A percentile compares a stretch with the other conserved stretches of the same genome.
Evolutionary conservation across 2,888 invertebrate genomes (phyloP).

Genomic region (Bhutanitis thaidina): DNA sequence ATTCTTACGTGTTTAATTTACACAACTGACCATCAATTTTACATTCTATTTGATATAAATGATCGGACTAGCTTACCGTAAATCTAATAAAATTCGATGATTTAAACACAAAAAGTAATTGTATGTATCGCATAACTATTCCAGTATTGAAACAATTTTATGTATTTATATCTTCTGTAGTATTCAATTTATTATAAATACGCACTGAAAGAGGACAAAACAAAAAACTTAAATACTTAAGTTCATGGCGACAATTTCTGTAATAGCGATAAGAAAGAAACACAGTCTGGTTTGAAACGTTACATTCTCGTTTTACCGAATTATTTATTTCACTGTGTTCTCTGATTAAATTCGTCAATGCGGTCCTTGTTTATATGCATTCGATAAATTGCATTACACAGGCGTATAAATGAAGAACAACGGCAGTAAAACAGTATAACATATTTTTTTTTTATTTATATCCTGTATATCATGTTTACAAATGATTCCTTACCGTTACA

Average conservation of each 20-base stretch:
- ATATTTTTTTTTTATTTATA: too few species aligned
- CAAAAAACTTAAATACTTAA: conserved; percentile 10
- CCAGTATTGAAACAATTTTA: too few species aligned
- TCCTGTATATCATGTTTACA: too few species aligned
- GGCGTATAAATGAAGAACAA: conserved; percentile 8
- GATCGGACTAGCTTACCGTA: too few species aligned
- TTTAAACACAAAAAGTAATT: too few species aligned
- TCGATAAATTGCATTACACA: conserved; percentile 14
- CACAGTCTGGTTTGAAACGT: background rate
- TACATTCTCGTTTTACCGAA: conserved; percentile 16
- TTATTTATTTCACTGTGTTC: conserved; percentile 14
- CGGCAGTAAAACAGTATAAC: too few species aligned
- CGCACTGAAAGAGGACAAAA: background rate
- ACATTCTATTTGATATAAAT: background rate
- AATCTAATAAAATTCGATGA: too few species aligned
- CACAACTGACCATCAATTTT: background rate
- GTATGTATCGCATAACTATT: too few species aligned
- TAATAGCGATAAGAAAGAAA: conserved; percentile 15
- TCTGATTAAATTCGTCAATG: conserved; percentile 19
- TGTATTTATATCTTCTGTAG: too few species aligned
- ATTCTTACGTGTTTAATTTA: conserved; percentile 11
- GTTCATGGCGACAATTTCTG: conserved; percentile 15
- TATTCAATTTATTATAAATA: conserved; percentile 8
- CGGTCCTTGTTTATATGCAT: conserved; percentile 12
- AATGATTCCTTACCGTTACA: too few species aligned